Evolutionary conservation across 2,797 vertebrate species (phyloP).

Genomic region (Melanotaenia trifasciata): DNA sequence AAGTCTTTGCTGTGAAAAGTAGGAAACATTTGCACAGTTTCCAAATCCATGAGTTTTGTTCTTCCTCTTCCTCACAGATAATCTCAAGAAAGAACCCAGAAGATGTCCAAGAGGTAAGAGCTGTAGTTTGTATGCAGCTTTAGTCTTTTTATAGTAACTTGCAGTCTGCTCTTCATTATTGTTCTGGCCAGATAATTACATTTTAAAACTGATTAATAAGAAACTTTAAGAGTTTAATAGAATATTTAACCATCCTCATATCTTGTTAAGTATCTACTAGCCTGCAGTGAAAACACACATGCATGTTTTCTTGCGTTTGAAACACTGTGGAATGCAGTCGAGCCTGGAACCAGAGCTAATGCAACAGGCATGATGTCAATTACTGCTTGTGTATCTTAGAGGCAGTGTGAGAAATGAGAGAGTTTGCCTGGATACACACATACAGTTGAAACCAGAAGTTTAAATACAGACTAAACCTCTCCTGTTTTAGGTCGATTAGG

Average conservation of each 20-base stretch:
- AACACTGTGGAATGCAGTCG: conserved; percentile 41
- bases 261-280: not conserved
- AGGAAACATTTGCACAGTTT: not conserved
- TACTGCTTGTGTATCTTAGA: conserved; percentile 48
- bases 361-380: conserved; percentile 73
- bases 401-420: conserved; percentile 8
- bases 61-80: conserved; percentile 80
- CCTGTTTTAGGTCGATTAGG: too few species aligned
- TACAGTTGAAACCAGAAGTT: not conserved
- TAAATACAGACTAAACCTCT: too few species aligned
- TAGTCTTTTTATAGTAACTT: not conserved
- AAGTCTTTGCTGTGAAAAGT: conserved; percentile 8
- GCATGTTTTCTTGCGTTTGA: conserved; percentile 4
- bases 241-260: not conserved
- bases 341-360: conserved; percentile 56
- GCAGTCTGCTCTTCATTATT: not conserved
- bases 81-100: conserved; percentile 96
- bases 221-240: not conserved
- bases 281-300: not conserved
- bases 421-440: conserved; percentile 27
- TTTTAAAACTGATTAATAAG: not conserved
- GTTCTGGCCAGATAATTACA: not conserved
- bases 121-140: too few species aligned
- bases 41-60: conserved; percentile 5
- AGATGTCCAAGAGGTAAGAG: conserved; percentile 96